Base-by-base conservation (phyloP, 53 echinoderm and acorn worm genomes). In the Echinometra lucunter region DNA sequence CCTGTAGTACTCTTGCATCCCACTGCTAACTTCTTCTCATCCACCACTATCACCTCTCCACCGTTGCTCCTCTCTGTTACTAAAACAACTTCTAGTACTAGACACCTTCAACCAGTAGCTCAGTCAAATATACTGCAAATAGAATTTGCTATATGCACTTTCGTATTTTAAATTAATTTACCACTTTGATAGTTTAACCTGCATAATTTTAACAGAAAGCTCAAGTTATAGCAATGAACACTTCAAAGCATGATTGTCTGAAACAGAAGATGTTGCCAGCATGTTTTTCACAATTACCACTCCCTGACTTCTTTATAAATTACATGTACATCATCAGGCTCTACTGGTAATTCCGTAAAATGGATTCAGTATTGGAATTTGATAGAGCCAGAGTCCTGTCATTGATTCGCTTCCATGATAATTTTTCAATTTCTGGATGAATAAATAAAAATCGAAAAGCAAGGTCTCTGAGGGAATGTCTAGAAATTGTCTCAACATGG, bases 371-470 rank as follows among this genome's bases (percentile, higher is more conserved):
- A 7, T 47, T 47, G 47, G 85, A 83, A 25, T 49, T 28, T 11
- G 47, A 47, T 45, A 47, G 85, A 47, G 45, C 9, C 27, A 11
- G 45, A 45, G 28, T 49, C 7, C 8, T 47, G 11, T 83, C n/a
- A 49, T n/a, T 83, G 0, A 44, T 44, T 44, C 18, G 6, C 40
- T 83, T 83, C 53, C 85, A 45, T 38, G 42, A 83, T 27, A 83
- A 83, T 47, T 47, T 40, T 19, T 15, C 12, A 45, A 47, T 83
- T 83, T 83, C 85, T 83, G 85, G 49, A 83, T 45, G 45, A 83
- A 47, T 28, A 49, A 47, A 83, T n/a, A 18, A 28, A 47, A 27
- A 83, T 18, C 19, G 34, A 13, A 13, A 12, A 12, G 30, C 70
- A 44, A 42, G 16, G 80, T 42, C 23, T 21, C 23, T 0, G 18